Conservation (phyloP, 1,140 invertebrate species). For the Tigriopus japonicus region DNA sequence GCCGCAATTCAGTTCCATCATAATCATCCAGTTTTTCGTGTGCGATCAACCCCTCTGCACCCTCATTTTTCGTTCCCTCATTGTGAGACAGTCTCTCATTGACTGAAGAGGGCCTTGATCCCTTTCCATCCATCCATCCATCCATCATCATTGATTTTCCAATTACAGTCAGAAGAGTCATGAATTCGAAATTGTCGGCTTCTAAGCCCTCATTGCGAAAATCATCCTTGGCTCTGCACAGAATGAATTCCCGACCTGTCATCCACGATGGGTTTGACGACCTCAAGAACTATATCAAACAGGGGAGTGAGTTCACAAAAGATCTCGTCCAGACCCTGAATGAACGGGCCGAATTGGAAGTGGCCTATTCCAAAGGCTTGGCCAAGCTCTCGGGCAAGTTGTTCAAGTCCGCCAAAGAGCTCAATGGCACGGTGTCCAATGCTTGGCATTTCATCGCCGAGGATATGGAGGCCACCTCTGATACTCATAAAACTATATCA, state of each 20-base stretch:
- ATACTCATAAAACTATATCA: conserved; percentile 60
- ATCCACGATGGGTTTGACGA: conserved; percentile 82
- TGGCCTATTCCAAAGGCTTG: conserved; percentile 68
- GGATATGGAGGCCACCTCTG: conserved; percentile 75
- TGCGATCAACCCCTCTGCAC: too few species aligned
- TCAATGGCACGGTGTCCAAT: conserved; percentile 50
- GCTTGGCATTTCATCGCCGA: conserved; percentile 70
- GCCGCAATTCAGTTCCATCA: too few species aligned
- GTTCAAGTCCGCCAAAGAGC: conserved; percentile 47
- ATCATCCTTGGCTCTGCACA: conserved; percentile 7
- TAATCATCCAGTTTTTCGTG: too few species aligned
- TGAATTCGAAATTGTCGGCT: too few species aligned
- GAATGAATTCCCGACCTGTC: not conserved
- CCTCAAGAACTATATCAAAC: conserved; percentile 69
- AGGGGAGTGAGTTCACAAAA: conserved; percentile 82
- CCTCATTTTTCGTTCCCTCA: too few species aligned
- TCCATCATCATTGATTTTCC: too few species aligned
- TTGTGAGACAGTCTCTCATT: too few species aligned
- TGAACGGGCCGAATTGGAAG: conserved; percentile 76
- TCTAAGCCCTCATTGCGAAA: not conserved
- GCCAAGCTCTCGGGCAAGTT: conserved; percentile 67
- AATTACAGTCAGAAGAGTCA: too few species aligned
- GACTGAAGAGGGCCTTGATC: too few species aligned
- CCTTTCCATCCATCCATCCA: too few species aligned
- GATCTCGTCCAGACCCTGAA: conserved; percentile 67